Evolutionary conservation across 2,888 invertebrate species (phyloP).

Genomic region (Euclidia mi): DNA sequence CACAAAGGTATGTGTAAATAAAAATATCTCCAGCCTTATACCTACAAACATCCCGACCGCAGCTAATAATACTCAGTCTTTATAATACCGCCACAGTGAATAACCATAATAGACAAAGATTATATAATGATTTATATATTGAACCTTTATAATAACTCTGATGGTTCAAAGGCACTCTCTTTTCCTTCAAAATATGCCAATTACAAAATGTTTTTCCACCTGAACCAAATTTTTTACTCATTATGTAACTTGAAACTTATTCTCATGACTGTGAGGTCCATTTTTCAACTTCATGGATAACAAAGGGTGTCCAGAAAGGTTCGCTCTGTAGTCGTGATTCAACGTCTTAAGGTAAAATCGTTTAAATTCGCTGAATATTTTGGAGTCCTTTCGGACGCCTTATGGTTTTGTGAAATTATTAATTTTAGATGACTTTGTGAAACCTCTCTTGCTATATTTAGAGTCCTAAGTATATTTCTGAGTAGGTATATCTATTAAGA

Average conservation of each 20-base stretch:
- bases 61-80: conserved; percentile 4
- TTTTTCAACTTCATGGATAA: conserved; percentile 11
- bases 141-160: conserved; percentile 14
- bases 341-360: conserved; percentile 18
- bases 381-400: conserved; percentile 7
- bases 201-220: conserved; percentile 23
- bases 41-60: not conserved
- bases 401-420: conserved; percentile 1
- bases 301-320: conserved; percentile 10
- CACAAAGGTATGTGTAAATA: not conserved
- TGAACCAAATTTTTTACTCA: not conserved
- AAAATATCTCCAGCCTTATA: not conserved
- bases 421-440: not conserved
- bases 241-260: conserved; percentile 19
- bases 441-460: not conserved
- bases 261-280: rapidly evolving
- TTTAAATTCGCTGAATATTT: conserved; percentile 24
- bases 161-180: conserved; percentile 9
- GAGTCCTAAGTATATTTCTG: too few species aligned
- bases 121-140: conserved; percentile 11
- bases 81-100: conserved; percentile 1
- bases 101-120: conserved; percentile 11
- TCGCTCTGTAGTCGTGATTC: conserved; percentile 12
- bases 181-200: conserved; percentile 26
- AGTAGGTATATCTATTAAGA: too few species aligned